Percentiles rank a stretch among this genome's conserved stretches.
Conservation (phyloP, 1,140 invertebrate genomes). For the Acarapis woodi region DNA sequence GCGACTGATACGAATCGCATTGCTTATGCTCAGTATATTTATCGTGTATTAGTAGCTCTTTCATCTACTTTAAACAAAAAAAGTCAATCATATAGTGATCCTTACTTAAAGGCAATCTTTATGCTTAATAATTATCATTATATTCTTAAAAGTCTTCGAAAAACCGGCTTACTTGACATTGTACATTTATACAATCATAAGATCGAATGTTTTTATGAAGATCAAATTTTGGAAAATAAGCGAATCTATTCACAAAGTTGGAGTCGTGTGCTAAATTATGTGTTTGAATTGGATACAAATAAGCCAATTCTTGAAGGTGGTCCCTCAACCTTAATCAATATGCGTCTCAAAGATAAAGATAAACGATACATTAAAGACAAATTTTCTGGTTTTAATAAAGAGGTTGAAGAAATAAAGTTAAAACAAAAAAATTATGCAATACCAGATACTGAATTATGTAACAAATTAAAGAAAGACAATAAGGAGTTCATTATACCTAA, state of each 20-base stretch:
- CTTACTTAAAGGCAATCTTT: constrained; percentile 50
- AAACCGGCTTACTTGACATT: constrained; percentile 39
- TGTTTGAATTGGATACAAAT: constrained; percentile 24
- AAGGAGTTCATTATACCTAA: constrained; percentile 51
- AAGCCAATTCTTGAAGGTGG: constrained; percentile 19
- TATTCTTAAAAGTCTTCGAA: constrained; percentile 24
- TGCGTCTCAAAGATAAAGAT: constrained; percentile 49
- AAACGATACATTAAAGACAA: constrained; percentile 72
- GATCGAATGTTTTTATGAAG: constrained; percentile 42
- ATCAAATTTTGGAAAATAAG: constrained; percentile 49
- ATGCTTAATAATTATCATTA: constrained; percentile 71
- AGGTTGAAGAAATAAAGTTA: constrained; percentile 57
- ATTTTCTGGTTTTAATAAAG: constrained; percentile 71
- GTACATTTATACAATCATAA: constrained; percentile 44
- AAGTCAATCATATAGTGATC: constrained; percentile 39
- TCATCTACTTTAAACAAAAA: constrained; percentile 52
- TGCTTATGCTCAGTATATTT: constrained; percentile 14
- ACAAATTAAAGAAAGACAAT: constrained; percentile 50
- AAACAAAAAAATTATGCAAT: constrained; percentile 70
- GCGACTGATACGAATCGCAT: constrained; percentile 11
- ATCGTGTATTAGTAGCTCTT: constrained; percentile 42
- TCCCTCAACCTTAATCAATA: constrained; percentile 12
- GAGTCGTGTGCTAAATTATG: constrained; percentile 45
- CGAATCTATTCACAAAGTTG: constrained; percentile 45
- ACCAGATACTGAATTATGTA: constrained; percentile 57